Conservation (phyloP, 1,140 invertebrate genomes). For the Trichogramma pretiosum region DNA sequence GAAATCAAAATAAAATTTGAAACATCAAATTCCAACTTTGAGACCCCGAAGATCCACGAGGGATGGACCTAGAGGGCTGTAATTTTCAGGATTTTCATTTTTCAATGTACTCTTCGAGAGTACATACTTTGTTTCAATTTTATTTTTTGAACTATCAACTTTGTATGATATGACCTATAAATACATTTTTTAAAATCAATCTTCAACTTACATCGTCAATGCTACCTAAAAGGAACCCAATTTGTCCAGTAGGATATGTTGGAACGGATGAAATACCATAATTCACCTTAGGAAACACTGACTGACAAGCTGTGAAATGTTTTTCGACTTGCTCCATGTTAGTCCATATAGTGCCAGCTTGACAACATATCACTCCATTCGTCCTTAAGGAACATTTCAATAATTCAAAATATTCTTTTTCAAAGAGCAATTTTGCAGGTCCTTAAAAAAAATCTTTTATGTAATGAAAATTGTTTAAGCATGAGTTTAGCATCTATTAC, state of each 20-base stretch:
- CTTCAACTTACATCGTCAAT: conserved; percentile 31
- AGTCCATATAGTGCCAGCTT: conserved; percentile 88
- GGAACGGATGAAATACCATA: conserved; percentile 83
- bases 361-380: conserved; percentile 85
- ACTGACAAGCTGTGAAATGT: conserved; percentile 64
- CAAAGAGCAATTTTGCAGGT: conserved; percentile 63
- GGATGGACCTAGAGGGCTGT: no score
- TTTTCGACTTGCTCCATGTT: conserved; percentile 69
- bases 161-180: no score
- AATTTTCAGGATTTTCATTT: no score
- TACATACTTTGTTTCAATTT: no score
- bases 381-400: conserved; percentile 75
- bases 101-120: no score
- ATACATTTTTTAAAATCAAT: no score
- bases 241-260: conserved; percentile 92
- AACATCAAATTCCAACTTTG: no score
- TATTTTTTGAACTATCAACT: no score
- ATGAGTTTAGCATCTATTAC: no score
- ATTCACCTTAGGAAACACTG: conserved; percentile 64
- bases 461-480: background rate
- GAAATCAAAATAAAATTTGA: no score
- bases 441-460: conserved; percentile 35
- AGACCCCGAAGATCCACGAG: no score
- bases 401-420: conserved; percentile 81
- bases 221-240: conserved; percentile 82